Percentiles rank a stretch among this genome's conserved stretches.
Conservation (phyloP, 2,113 vertebrate species). For the Aptenodytes patagonicus region DNA sequence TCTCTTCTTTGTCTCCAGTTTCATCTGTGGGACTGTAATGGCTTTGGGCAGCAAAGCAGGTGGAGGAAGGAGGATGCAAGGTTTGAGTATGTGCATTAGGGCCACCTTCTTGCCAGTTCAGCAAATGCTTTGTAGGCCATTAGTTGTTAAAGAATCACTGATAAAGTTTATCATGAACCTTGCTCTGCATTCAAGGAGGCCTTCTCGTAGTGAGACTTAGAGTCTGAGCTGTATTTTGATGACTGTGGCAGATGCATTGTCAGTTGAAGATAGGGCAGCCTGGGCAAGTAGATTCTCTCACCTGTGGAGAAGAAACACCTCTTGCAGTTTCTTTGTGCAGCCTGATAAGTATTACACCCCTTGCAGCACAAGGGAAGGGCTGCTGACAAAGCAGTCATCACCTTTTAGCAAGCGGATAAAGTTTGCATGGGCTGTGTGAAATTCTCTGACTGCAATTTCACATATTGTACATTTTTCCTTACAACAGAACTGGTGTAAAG, state of each 20-base stretch:
- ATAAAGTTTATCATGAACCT: background rate
- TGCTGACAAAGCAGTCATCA: background rate
- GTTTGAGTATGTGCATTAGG: background rate
- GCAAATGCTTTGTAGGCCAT: background rate
- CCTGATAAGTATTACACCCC: background rate
- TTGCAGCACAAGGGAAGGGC: background rate
- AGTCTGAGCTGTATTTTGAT: background rate
- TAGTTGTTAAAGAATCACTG: background rate
- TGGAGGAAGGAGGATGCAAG: background rate
- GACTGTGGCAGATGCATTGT: background rate
- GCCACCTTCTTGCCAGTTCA: background rate
- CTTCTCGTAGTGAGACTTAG: background rate
- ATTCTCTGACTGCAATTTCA: background rate
- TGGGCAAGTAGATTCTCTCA: background rate
- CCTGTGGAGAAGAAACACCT: background rate
- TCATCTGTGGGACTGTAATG: background rate
- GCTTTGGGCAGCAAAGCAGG: background rate
- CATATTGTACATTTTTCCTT: background rate
- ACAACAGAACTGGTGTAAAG: background rate
- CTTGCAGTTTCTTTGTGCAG: background rate
- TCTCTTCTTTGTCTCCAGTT: background rate
- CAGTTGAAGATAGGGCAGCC: background rate
- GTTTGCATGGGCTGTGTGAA: background rate
- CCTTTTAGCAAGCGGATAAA: background rate
- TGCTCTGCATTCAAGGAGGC: background rate